phyloP scores from a whole-genome alignment of 2,113 vertebrate genomes.

The Agapornis roseicollis region DNA sequence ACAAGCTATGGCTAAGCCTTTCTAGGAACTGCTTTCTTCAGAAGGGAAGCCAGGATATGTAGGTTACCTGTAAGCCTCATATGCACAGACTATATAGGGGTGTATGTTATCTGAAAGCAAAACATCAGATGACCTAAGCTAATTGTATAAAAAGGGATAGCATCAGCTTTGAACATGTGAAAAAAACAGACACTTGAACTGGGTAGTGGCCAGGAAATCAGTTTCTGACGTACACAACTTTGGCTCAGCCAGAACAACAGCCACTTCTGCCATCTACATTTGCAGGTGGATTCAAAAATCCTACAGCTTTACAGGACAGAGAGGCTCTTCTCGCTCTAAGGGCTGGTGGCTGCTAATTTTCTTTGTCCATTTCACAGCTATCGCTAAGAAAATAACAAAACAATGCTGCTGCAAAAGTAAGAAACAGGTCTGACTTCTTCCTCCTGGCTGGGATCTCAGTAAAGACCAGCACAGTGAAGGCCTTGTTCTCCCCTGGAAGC shows the following conservation, averaged over 20 bases:
- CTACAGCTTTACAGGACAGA: not conserved
- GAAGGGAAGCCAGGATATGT: not conserved
- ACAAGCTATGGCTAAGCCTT: not conserved
- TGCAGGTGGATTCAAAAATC: not conserved
- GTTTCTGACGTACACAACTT: not conserved
- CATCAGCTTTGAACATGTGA: not conserved
- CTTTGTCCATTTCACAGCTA: not conserved
- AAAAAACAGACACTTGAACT: not conserved
- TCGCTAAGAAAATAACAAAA: not conserved
- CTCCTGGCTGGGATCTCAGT: slow-evolving; percentile 3
- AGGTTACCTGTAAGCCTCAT: not conserved
- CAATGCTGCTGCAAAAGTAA: not conserved
- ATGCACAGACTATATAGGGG: not conserved
- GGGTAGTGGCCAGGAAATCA: not conserved
- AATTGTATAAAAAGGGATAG: not conserved
- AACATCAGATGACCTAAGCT: not conserved
- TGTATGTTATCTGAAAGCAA: not conserved
- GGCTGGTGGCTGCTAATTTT: not conserved
- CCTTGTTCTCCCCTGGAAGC: slow-evolving; percentile 60
- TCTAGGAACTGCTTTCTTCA: not conserved
- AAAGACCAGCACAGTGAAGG: slow-evolving; percentile 26
- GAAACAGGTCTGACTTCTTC: slow-evolving; percentile 25
- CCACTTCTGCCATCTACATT: not conserved
- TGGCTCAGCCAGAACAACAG: not conserved
- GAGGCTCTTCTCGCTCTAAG: not conserved